Base-by-base conservation (phyloP, 92 coral and sea anemone species). In the Virgularia gustaviana region DNA sequence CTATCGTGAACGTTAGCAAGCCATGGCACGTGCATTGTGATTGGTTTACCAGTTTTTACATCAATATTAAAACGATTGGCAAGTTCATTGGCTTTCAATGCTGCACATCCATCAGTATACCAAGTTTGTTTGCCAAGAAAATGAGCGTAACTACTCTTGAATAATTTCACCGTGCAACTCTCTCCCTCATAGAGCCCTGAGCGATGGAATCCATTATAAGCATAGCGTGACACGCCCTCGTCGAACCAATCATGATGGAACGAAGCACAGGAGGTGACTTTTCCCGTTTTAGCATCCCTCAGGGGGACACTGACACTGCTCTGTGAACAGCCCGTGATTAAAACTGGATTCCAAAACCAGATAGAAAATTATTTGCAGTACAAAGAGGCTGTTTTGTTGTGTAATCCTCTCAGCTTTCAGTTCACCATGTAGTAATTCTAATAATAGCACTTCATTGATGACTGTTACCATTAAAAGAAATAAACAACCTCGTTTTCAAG, bases 321-420 rank as follows among this genome's bases (percentile, higher is more conserved):
- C 30, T 52, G 58, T 22, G 58, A 52, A 33, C 58, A 22, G 28
- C 58, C 58, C 58, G 30, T 52, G n/a, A n/a, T n/a, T n/a, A n/a
- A n/a, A n/a, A n/a, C n/a, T n/a, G n/a, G n/a, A n/a, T n/a, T n/a
- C n/a, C n/a, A n/a, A n/a, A n/a, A n/a, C n/a, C n/a, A n/a, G n/a
- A n/a, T n/a, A n/a, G n/a, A n/a, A n/a, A n/a, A n/a, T n/a, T n/a
- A n/a, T n/a, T n/a, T n/a, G n/a, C n/a, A n/a, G n/a, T n/a, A n/a
- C n/a, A n/a, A n/a, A n/a, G n/a, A n/a, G n/a, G n/a, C n/a, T n/a
- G n/a, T n/a, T n/a, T n/a, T n/a, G n/a, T n/a, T n/a, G n/a, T n/a
- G n/a, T n/a, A n/a, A n/a, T n/a, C n/a, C n/a, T n/a, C n/a, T n/a
- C n/a, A n/a, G n/a, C n/a, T n/a, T n/a, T n/a, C n/a, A n/a, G n/a